Evolutionary conservation across 2,797 vertebrate genomes (phyloP).

Genomic region (Apodemus agrarius): DNA sequence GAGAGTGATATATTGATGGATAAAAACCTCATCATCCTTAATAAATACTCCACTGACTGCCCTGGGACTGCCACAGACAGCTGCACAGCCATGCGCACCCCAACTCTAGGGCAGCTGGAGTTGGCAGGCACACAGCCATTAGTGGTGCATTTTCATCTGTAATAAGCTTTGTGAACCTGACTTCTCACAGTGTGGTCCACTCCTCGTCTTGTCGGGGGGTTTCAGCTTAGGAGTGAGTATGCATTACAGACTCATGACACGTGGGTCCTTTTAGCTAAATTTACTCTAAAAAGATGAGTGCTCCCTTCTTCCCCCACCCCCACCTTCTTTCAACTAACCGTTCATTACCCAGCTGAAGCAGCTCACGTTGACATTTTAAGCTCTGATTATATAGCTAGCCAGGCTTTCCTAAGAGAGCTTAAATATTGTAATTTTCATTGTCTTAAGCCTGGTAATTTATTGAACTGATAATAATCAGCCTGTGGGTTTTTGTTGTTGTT

Average conservation of each 20-base stretch:
- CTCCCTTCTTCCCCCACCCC: background rate
- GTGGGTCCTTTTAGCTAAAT: background rate
- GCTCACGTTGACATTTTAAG: slow-evolving; percentile 38
- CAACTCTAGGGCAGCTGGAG: background rate
- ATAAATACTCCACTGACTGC: background rate
- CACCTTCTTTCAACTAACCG: slow-evolving; percentile 44
- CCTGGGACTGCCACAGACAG: background rate
- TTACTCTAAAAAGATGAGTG: background rate
- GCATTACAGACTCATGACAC: background rate
- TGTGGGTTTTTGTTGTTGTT: slow-evolving; percentile 69
- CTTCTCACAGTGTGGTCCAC: background rate
- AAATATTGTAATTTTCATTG: slow-evolving; percentile 57
- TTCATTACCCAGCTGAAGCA: background rate
- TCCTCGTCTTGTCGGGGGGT: background rate
- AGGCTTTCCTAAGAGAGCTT: slow-evolving; percentile 24
- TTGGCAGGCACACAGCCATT: background rate
- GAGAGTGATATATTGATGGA: background rate
- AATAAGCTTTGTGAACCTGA: background rate
- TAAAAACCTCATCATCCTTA: background rate
- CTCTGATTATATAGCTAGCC: slow-evolving; percentile 39
- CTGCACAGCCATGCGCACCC: background rate
- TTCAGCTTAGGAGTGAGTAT: background rate
- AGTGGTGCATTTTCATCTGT: background rate
- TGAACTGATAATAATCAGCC: slow-evolving; percentile 74
- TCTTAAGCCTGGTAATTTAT: slow-evolving; percentile 76